phyloP scores from a whole-genome alignment of 2,113 vertebrate species.

The Leptocoma aspasia region DNA sequence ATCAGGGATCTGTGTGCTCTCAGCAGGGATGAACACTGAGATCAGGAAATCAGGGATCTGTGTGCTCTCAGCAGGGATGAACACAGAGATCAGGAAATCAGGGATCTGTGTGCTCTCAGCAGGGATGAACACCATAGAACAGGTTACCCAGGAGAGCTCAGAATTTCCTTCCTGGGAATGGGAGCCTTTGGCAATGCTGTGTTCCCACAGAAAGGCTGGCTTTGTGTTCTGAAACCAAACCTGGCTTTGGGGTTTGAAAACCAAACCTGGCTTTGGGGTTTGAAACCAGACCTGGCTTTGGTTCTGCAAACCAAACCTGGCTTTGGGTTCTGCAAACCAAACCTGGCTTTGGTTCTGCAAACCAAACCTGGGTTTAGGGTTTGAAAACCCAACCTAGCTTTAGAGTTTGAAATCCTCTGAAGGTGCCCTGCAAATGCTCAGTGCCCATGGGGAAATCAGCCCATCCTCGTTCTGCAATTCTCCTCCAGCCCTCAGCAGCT shows the following conservation, averaged over 20 bases:
- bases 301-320: too few species aligned
- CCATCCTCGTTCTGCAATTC: not conserved
- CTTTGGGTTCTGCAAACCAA: not conserved
- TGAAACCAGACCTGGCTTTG: too few species aligned
- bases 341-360: not conserved
- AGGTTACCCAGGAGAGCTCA: rapidly evolving
- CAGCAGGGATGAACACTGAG: too few species aligned
- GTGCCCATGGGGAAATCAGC: too few species aligned
- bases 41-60: not conserved
- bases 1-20: too few species aligned
- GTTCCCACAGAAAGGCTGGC: not conserved
- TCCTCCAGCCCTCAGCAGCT: not conserved
- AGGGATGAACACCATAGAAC: rapidly evolving
- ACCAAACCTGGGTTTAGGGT: not conserved
- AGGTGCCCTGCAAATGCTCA: rapidly evolving
- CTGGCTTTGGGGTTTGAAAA: too few species aligned
- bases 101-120: not conserved
- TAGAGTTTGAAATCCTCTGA: not conserved
- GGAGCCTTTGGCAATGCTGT: rapidly evolving
- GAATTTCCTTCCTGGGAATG: not conserved
- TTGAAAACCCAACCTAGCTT: not conserved
- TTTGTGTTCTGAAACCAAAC: not conserved
- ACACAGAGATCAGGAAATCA: too few species aligned
- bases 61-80: too few species aligned
- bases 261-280: too few species aligned